Conservation (phyloP, 92 coral and sea anemone species). For the Phenganax stokvisi region DNA sequence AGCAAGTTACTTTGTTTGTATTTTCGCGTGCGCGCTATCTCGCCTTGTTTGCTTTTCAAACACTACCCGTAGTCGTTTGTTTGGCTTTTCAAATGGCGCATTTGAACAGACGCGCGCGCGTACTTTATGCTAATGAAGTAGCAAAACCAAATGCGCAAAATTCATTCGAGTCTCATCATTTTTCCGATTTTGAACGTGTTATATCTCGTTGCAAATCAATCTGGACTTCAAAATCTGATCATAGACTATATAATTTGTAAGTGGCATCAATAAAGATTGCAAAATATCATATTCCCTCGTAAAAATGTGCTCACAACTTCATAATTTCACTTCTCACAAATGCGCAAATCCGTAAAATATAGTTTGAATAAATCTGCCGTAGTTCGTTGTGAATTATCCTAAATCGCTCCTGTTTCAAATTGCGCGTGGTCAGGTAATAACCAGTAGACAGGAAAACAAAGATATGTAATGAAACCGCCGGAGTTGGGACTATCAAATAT, state of each 20-base stretch:
- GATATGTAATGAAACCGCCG: background rate
- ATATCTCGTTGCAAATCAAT: background rate
- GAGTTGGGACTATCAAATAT: background rate
- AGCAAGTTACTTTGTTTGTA: constrained; percentile 25
- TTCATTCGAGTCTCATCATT: background rate
- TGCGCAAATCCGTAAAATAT: background rate
- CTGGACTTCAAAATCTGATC: background rate
- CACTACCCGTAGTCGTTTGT: constrained; percentile 10
- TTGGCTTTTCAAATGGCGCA: constrained; percentile 9
- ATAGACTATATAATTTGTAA: too few species aligned
- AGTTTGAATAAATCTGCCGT: background rate
- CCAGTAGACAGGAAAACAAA: background rate
- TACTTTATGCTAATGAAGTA: background rate
- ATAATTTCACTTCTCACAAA: background rate
- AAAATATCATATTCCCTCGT: background rate
- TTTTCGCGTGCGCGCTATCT: background rate
- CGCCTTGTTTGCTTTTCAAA: constrained; percentile 25
- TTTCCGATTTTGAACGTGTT: too few species aligned
- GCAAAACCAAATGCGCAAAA: background rate
- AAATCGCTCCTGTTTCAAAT: background rate
- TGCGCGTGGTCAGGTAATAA: background rate
- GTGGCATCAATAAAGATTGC: background rate
- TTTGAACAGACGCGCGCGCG: background rate
- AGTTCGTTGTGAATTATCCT: background rate
- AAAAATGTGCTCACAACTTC: background rate